These are phyloP conservation scores for Ceratosolen solmsi DNA, from an alignment of 1,140 invertebrate genomes.

Conservation along the genomic window DNA sequence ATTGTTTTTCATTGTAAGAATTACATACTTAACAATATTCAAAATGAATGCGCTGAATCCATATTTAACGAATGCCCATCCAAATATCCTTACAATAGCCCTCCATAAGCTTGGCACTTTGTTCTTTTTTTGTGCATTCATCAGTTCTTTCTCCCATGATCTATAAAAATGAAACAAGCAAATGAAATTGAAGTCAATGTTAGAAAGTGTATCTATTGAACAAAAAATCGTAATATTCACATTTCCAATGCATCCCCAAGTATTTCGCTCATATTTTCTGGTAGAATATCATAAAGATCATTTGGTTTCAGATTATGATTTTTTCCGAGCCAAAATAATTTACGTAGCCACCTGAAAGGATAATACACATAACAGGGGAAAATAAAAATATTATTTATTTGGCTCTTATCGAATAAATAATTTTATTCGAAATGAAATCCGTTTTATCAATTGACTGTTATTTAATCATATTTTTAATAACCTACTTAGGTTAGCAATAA, in stretches of 20 bases:
- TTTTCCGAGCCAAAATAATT: conserved; percentile 50
- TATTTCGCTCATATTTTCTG: conserved; percentile 73
- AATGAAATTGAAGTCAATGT: not conserved
- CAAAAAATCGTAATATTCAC: conserved; percentile 64
- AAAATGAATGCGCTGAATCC: conserved; percentile 9
- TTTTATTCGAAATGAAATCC: no score
- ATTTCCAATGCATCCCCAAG: conserved; percentile 76
- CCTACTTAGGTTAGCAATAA: no score
- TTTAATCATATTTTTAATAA: no score
- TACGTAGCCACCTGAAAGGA: conserved; percentile 56
- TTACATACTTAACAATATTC: conserved; percentile 8
- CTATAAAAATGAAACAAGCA: not conserved
- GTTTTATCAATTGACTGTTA: no score
- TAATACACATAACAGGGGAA: no score
- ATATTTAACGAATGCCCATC: conserved; percentile 27
- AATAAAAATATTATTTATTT: no score
- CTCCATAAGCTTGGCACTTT: conserved; percentile 59
- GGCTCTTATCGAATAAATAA: no score
- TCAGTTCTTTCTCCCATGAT: conserved; percentile 64
- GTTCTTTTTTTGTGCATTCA: conserved; percentile 56
- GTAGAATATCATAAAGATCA: conserved; percentile 70
- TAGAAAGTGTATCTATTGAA: not conserved
- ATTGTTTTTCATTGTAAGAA: no score
- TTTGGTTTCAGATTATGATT: conserved; percentile 42
- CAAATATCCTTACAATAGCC: conserved; percentile 61